phyloP scores from a whole-genome alignment of 2,888 invertebrate species.

The Anarsia innoxiella region DNA sequence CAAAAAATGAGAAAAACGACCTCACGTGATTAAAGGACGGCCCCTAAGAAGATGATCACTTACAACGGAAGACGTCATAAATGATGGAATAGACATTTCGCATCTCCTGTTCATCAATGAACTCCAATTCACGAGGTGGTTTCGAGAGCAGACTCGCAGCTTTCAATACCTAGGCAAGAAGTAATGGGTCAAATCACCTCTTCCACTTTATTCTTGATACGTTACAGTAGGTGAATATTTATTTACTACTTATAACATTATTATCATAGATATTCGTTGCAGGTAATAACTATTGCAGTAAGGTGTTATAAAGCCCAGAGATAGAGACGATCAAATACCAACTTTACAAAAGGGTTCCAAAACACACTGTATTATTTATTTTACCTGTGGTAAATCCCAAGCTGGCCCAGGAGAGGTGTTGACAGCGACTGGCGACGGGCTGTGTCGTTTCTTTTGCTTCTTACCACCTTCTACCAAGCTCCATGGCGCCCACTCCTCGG shows the following conservation, averaged over 20 bases:
- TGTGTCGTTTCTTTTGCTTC: conserved; percentile 50
- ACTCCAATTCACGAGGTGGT: conserved; percentile 65
- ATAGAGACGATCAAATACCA: too few species aligned
- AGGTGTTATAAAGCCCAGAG: too few species aligned
- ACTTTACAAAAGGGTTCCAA: conserved; percentile 18
- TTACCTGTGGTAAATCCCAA: conserved; percentile 65
- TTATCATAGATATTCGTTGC: too few species aligned
- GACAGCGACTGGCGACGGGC: conserved; percentile 56
- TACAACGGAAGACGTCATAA: conserved; percentile 84
- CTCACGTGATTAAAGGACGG: too few species aligned
- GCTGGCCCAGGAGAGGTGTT: conserved; percentile 51
- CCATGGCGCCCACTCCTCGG: conserved; percentile 66
- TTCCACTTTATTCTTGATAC: too few species aligned
- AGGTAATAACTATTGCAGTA: too few species aligned
- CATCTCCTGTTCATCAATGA: conserved; percentile 82
- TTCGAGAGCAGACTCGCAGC: conserved; percentile 70
- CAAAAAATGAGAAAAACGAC: too few species aligned
- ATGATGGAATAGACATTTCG: conserved; percentile 81
- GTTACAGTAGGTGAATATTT: too few species aligned
- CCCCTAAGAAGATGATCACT: too few species aligned
- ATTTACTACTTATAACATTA: too few species aligned
- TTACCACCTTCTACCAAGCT: conserved; percentile 41
- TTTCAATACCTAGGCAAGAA: conserved; percentile 75
- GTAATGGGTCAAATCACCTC: too few species aligned
- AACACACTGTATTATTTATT: conserved; percentile 12